phyloP scores from a whole-genome alignment of 2,113 vertebrate species.

The Lophura nycthemera region DNA sequence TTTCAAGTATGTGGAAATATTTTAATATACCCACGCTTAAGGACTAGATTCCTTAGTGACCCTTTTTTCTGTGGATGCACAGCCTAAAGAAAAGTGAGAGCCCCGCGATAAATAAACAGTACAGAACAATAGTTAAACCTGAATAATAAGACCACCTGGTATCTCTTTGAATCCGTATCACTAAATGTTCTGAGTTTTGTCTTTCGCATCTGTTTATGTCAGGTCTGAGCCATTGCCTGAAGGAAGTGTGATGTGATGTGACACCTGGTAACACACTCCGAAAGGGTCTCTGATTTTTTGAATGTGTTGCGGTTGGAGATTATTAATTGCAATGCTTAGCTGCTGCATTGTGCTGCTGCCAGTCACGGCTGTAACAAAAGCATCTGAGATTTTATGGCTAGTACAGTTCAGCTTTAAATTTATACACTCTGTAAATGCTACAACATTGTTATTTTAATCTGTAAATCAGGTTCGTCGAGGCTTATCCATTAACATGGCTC shows the following conservation, averaged over 20 bases:
- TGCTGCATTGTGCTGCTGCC: constrained; percentile 49
- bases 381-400: constrained; percentile 32
- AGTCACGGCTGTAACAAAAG: constrained; percentile 56
- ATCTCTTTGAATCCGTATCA: neutral
- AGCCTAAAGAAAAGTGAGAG: neutral
- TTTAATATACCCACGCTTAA: neutral
- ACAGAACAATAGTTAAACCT: neutral
- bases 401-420: constrained; percentile 67
- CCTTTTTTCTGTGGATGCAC: neutral
- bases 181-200: constrained; percentile 3
- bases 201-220: constrained; percentile 69
- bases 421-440: constrained; percentile 73
- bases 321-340: constrained; percentile 61
- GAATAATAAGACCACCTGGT: neutral
- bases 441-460: constrained; percentile 75
- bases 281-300: constrained; percentile 35
- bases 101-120: neutral
- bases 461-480: constrained; percentile 75
- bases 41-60: neutral
- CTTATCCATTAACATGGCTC: constrained; percentile 61
- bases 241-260: constrained; percentile 61
- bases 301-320: constrained; percentile 35
- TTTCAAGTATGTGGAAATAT: accelerated
- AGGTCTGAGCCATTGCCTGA: constrained; percentile 52
- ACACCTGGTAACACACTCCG: constrained; percentile 55